phyloP scores from a whole-genome alignment of 2,888 invertebrate genomes.

The Thumatha senex region DNA sequence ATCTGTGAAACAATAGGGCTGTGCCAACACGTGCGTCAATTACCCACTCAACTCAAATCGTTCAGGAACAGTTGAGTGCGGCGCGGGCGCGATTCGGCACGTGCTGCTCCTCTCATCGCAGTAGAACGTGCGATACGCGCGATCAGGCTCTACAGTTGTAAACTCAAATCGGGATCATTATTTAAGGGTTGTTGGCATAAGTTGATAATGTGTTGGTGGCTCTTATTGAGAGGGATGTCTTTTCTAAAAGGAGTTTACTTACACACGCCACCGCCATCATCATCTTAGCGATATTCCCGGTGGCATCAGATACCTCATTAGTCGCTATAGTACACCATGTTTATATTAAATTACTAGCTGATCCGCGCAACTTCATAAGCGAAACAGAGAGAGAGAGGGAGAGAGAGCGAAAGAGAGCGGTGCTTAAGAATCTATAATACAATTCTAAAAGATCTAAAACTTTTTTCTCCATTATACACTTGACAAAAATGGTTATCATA shows the following conservation, averaged over 20 bases:
- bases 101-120: conserved; percentile 44
- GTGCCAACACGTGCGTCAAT: conserved; percentile 58
- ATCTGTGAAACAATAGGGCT: conserved; percentile 43
- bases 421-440: too few relatives aligned
- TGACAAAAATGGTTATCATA: too few relatives aligned
- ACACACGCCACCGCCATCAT: neutral
- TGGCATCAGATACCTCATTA: too few relatives aligned
- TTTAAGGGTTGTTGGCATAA: conserved; percentile 25
- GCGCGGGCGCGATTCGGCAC: conserved; percentile 61
- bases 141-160: conserved; percentile 38
- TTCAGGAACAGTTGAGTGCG: conserved; percentile 35
- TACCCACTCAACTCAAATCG: conserved; percentile 53
- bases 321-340: neutral
- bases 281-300: too few relatives aligned
- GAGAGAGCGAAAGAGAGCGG: too few relatives aligned
- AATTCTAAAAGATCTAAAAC: too few relatives aligned
- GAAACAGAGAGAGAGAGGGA: too few relatives aligned
- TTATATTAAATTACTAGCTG: too few relatives aligned
- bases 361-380: too few relatives aligned
- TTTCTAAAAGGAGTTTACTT: conserved; percentile 14
- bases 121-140: conserved; percentile 41
- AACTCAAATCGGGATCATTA: conserved; percentile 30
- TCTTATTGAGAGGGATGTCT: conserved; percentile 31
- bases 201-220: conserved; percentile 36
- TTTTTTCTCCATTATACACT: too few relatives aligned